phyloP scores from a whole-genome alignment of 2,888 invertebrate species.

The Ametastegia equiseti region DNA sequence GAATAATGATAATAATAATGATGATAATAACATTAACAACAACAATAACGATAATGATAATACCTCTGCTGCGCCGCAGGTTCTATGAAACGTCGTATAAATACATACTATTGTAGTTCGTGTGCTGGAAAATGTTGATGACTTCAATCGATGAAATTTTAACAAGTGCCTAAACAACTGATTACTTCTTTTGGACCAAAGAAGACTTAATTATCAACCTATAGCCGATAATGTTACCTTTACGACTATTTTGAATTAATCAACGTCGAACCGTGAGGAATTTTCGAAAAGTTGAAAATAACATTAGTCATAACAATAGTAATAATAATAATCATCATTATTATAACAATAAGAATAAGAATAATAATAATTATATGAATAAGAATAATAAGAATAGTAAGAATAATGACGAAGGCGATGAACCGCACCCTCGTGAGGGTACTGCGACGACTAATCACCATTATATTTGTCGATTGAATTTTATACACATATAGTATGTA shows the following conservation, averaged over 20 bases:
- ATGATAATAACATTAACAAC: background rate
- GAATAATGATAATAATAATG: background rate
- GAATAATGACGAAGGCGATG: background rate
- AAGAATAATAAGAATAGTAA: background rate
- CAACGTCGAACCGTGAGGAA: background rate
- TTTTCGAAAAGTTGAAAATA: constrained; percentile 26
- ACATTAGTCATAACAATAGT: background rate
- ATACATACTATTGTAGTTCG: background rate
- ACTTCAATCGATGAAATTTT: constrained; percentile 39
- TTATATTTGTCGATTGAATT: constrained; percentile 15
- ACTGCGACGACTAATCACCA: background rate
- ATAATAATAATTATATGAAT: background rate
- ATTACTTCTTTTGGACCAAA: constrained; percentile 75
- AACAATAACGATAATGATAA: background rate
- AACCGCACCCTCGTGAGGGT: background rate
- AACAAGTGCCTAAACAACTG: constrained; percentile 76
- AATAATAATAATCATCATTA: background rate
- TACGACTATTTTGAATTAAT: constrained; percentile 47
- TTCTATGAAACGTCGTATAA: background rate
- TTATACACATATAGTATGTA: constrained; percentile 22
- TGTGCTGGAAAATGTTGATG: constrained; percentile 13
- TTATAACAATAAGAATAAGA: background rate
- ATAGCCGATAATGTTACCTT: constrained; percentile 67
- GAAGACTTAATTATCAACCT: constrained; percentile 71
- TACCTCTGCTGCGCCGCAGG: constrained; percentile 22